Base-by-base conservation (phyloP, 2,888 invertebrate species). In the Selenia dentaria region DNA sequence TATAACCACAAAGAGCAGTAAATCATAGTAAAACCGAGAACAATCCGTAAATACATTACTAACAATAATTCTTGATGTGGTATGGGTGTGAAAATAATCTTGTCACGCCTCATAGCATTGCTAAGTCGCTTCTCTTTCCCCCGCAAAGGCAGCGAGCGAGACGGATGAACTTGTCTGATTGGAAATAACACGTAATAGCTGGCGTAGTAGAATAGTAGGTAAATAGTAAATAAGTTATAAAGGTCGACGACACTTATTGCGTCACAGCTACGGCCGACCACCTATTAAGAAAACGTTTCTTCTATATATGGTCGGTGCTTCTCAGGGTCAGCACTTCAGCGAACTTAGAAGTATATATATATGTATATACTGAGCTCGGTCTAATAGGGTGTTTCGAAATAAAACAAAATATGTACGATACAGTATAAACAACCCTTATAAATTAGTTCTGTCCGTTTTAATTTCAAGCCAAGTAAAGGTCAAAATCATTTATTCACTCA, bases 171-270 rank as follows among this genome's bases (percentile, higher is more conserved):
- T 36, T 20, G 37, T 35, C 12, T 37, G 37, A 37, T 37, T 27
- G 37, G 28, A 20, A 37, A n/a, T n/a, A n/a, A 20, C 26, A 8
- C 9, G 16, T 18, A 20, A 3, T 16, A 34, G 11, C 20, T 11
- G 22, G 4, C 2, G 22, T 22, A 2, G 32, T 25, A 35, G 32
- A 11, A 24, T 18, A 13, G 26, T 32, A 41, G 28, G 41, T 34
- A 41, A 27, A 33, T 34, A 41, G 41, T 24, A 24, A 34, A 29
- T 41, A 35, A 35, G 16, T 29, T 20, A 25, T 25, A 42, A 35
- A 35, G 42, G 29, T 24, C 35, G 16, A n/a, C 13, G 42, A 35
- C 42, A 22, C n/a, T 10, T 16, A n/a, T 32, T 42, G 34, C 28
- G 24, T 14, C 16, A 26, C 35, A 16, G 14, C 10, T 9, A 22